Evolutionary conservation across 2,113 vertebrate species (phyloP).

Genomic region (Ceyx melanurus): DNA sequence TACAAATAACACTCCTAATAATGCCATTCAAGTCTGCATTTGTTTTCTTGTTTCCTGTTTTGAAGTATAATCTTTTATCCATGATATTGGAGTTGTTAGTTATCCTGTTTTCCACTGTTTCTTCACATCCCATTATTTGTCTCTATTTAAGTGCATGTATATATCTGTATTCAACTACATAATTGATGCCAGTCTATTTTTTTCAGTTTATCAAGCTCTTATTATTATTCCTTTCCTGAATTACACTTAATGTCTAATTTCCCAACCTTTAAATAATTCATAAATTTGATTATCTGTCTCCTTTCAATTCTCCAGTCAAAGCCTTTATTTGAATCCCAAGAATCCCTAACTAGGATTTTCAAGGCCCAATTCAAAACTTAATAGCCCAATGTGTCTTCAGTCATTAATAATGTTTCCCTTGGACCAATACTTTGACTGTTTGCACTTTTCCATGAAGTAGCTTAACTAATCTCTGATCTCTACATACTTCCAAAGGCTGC

Average conservation of each 20-base stretch:
- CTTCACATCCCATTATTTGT: background rate
- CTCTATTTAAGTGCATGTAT: background rate
- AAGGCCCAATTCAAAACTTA: background rate
- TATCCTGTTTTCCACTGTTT: background rate
- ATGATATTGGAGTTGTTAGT: background rate
- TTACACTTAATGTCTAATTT: slow-evolving; percentile 45
- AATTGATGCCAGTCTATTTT: slow-evolving; percentile 20
- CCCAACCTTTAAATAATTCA: slow-evolving; percentile 28
- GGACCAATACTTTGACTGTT: background rate
- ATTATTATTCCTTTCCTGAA: slow-evolving; percentile 40
- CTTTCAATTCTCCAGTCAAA: background rate
- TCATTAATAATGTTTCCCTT: background rate
- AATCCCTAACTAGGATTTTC: background rate
- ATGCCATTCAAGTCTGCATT: background rate
- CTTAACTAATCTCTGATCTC: background rate
- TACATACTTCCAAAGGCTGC: background rate
- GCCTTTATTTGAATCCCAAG: background rate
- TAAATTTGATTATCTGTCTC: slow-evolving; percentile 10
- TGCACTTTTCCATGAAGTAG: background rate
- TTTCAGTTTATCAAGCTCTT: background rate
- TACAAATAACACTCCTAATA: background rate
- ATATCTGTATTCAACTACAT: slow-evolving; percentile 3
- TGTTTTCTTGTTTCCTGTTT: background rate
- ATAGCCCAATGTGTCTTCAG: background rate
- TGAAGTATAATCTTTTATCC: background rate